Percentiles rank a stretch among this genome's conserved stretches.
Evolutionary conservation across 2,888 invertebrate species (phyloP).

Genomic region (Syrista parreyssii): DNA sequence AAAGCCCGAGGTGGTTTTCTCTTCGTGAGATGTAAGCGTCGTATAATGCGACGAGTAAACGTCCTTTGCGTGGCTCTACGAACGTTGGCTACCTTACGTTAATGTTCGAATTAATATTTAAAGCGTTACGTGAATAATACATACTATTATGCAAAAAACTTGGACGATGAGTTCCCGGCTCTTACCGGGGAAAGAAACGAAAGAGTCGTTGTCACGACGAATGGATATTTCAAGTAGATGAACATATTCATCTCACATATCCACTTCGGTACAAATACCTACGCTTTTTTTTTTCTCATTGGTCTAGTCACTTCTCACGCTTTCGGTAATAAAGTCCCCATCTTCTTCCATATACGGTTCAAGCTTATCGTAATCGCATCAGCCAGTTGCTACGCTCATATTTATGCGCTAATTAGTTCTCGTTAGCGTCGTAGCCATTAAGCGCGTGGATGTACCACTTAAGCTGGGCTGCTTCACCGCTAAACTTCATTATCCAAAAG

Average conservation of each 20-base stretch:
- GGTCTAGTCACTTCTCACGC: background rate
- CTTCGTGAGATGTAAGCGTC: constrained; percentile 22
- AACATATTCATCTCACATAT: background rate
- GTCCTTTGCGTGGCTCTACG: background rate
- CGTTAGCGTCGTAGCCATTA: constrained; percentile 37
- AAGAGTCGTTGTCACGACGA: background rate
- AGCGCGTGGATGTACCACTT: constrained; percentile 33
- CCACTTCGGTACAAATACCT: background rate
- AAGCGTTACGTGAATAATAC: background rate
- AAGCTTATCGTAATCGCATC: constrained; percentile 43
- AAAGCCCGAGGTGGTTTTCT: background rate
- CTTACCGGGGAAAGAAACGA: background rate
- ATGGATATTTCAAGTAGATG: background rate
- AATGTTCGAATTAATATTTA: constrained; percentile 4
- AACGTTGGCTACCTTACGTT: background rate
- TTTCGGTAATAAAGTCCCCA: background rate
- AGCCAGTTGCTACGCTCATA: constrained; percentile 34
- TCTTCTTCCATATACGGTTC: constrained; percentile 11
- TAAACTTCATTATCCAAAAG: constrained; percentile 32
- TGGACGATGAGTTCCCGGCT: background rate
- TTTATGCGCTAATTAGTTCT: constrained; percentile 45
- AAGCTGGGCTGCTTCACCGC: constrained; percentile 30
- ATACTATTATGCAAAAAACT: background rate
- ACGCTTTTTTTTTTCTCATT: constrained; percentile 3
- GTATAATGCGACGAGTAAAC: background rate